These are phyloP conservation scores for Nettapus auritus DNA, from an alignment of 2,113 vertebrate genomes.

Conservation along the genomic window DNA sequence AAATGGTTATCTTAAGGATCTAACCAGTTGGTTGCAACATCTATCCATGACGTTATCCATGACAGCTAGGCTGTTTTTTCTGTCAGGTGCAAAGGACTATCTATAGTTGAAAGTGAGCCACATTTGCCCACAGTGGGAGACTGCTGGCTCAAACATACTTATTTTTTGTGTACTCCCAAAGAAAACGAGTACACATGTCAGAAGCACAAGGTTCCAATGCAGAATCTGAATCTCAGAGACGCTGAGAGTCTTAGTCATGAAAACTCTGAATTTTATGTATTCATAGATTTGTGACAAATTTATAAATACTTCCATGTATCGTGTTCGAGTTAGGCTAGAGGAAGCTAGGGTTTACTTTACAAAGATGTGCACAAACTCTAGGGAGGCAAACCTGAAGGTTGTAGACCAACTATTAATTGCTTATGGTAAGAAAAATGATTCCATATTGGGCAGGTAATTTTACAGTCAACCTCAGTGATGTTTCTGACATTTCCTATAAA, in stretches of 20 bases:
- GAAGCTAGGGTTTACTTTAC: no score
- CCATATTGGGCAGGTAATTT: neutral
- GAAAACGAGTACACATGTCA: neutral
- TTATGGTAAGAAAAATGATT: neutral
- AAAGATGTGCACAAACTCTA: neutral
- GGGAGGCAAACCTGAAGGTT: neutral
- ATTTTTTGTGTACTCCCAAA: neutral
- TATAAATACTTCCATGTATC: neutral
- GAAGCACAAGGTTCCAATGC: neutral
- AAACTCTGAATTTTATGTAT: neutral
- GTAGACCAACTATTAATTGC: neutral
- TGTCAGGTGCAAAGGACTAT: neutral
- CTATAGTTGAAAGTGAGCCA: neutral
- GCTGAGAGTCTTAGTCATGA: neutral
- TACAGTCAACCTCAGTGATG: neutral
- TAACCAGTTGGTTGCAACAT: neutral
- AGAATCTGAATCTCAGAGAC: neutral
- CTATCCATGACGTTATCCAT: neutral
- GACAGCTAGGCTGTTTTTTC: neutral
- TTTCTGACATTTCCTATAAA: neutral
- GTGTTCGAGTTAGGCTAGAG: neutral
- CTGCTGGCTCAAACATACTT: neutral
- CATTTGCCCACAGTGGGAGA: neutral
- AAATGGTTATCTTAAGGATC: neutral
- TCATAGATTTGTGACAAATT: neutral